Evolutionary conservation across 2,888 invertebrate genomes (phyloP), one percentile per base, ranked within the genome.

Genomic region (Cremastobaeus sp.): DNA sequence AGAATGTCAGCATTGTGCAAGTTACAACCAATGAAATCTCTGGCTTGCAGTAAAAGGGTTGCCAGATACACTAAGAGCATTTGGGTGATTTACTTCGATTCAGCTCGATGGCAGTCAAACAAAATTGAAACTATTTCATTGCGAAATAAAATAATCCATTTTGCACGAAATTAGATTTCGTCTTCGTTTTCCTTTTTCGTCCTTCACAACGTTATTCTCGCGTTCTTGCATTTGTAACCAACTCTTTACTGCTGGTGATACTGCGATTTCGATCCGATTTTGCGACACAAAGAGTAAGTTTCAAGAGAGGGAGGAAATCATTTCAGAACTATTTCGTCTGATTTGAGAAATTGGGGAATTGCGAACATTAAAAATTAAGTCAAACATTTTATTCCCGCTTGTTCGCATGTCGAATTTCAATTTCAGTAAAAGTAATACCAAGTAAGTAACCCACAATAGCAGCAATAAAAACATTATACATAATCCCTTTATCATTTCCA

Each of bases 81-180:
- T 55, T 55, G 57, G 45, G 32, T 57, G 57, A 57, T 57, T 45
- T 57, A 57, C 57, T 57, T 57, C 35, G 57, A 34, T 45, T 57
- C 14, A 14, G 43, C 20, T 32, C 41, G 34, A 57, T 25, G 35
- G 30, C 28, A 54, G 39, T 32, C 55, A 32, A 55, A 57, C 34
- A 45, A 57, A 57, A 34, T 57, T 25, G 45, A 57, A 45, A 25
- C 32, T 20, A 39, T 20, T 18, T 5, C 21, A 8, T 4, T 54
- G 41, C 25, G 28, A 54, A 54, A 39, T 28, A 25, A 28, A 54
- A 39, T 54, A 41, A 3, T 12, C 15, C 18, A 5, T 54, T 41
- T 15, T 41, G 30, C 25, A 8, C 4, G 55, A 20, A 32, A 55
- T 43, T 55, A 43, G 43, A 43, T 55, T 55, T 25, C 14, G 20